Base-by-base conservation (phyloP, 64 coral and sea anemone species). In the Pocillopora verrucosa region DNA sequence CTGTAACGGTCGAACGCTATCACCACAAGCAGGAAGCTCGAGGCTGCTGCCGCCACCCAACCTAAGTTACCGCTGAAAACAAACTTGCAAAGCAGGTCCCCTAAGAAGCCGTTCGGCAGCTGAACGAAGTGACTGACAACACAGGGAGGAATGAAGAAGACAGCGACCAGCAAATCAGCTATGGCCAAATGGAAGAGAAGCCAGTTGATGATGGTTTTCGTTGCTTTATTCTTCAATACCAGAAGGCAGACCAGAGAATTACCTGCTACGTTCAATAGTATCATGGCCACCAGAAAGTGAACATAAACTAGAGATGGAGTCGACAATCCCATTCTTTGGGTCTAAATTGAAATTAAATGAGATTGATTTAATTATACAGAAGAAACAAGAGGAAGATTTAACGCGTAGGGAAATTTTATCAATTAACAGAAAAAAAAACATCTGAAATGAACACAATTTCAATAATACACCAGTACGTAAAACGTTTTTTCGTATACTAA, bases 141-240 rank as follows among this genome's bases (percentile, higher is more conserved):
- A 16, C 56, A 56, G 19, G 82, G 83, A 60, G 74, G 41, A 5
- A 92, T 68, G 14, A 79, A 69, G 16, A 87, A 87, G 1, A 87
- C 45, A 37, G 82, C 90, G 3, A 79, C 60, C 11, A 92, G 57
- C 16, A 94, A 74, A 60, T 94, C 92, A 12, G 77, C 65, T 0
- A 90, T 36, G n/a, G 92, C 92, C 13, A 94, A 19, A 56, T 94
- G 61, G 4, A 90, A 60, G 0, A 94, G 64, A 59, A 94, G 92
- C 26, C 68, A 86, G 80, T 94, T 89, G 67, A 94, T 86, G 4
- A 81, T 65, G 11, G 90, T 87, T 34, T 68, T 77, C 75, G 87
- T 58, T 12, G 61, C 34, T 68, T 22, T 77, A 16, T 87, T 87
- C 25, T 60, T 86, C 15, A 80, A 34, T n/a, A 92, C 67, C 22